Conservation (phyloP, 2,113 vertebrate genomes). For the Neoarius graeffei region DNA sequence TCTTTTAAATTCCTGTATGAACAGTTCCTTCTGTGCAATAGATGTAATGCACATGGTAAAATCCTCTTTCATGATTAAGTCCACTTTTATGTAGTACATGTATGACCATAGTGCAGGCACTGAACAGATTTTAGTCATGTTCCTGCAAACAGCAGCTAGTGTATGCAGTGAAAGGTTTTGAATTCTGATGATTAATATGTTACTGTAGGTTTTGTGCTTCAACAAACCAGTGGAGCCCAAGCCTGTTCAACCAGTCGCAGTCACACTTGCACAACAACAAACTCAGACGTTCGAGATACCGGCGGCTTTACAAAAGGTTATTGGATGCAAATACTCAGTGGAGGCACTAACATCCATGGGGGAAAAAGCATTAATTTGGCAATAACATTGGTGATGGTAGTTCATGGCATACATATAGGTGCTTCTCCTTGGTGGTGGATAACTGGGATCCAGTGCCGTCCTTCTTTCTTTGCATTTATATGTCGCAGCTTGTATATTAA, state of each 20-base stretch:
- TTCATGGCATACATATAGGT: neutral
- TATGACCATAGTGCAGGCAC: neutral
- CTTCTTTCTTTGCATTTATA: neutral
- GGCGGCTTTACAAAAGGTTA: slow-evolving; percentile 46
- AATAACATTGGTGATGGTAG: slow-evolving; percentile 18
- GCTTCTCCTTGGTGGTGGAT: slow-evolving; percentile 17
- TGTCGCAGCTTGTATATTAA: neutral
- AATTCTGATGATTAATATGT: slow-evolving; percentile 22
- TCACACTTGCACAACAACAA: slow-evolving; percentile 52
- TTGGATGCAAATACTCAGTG: slow-evolving; percentile 12
- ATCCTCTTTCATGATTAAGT: neutral
- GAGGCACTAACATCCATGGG: slow-evolving; percentile 40
- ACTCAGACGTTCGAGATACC: slow-evolving; percentile 50
- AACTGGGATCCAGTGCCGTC: slow-evolving; percentile 2
- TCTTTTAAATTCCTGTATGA: neutral
- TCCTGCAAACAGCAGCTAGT: neutral
- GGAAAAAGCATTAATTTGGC: neutral
- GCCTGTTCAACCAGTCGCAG: neutral
- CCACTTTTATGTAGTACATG: neutral
- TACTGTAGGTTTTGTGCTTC: slow-evolving; percentile 41
- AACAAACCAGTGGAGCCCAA: slow-evolving; percentile 19
- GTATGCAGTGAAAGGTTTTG: neutral
- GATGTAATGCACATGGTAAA: neutral
- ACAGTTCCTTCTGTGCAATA: neutral
- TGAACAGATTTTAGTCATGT: neutral